A percentile compares a stretch with the other conserved stretches of the same genome.
These are phyloP conservation scores for Polyommatus iphigenia DNA, from an alignment of 2,888 invertebrate species.

Conservation along the genomic window DNA sequence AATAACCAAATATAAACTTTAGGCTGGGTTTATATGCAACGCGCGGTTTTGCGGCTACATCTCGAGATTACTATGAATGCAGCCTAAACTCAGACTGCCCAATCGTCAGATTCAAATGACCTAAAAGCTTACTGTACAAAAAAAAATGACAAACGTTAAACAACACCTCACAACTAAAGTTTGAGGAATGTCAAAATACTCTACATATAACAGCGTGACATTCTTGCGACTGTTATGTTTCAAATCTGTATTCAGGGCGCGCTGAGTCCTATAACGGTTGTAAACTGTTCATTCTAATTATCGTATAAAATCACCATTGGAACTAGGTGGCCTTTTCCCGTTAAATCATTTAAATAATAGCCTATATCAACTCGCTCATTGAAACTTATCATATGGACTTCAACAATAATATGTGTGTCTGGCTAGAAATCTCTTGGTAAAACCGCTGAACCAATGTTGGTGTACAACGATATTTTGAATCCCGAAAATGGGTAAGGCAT, in stretches of 20 bases:
- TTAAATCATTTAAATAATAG: conserved; percentile 11
- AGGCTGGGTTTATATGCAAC: no score
- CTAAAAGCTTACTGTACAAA: no score
- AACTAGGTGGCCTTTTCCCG: conserved; percentile 11
- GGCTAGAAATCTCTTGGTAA: no score
- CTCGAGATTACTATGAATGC: no score
- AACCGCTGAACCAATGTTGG: no score
- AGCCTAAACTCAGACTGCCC: no score
- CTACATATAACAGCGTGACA: conserved; percentile 5
- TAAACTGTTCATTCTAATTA: conserved; percentile 20
- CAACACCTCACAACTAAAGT: not conserved
- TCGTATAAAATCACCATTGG: conserved; percentile 14
- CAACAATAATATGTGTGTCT: not conserved
- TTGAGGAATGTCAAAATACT: not conserved
- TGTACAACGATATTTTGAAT: no score
- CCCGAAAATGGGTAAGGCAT: no score
- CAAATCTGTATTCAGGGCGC: conserved; percentile 33
- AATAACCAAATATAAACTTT: no score
- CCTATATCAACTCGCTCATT: not conserved
- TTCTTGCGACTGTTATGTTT: not conserved
- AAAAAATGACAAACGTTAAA: no score
- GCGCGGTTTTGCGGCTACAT: no score
- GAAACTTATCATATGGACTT: not conserved
- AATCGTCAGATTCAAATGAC: no score
- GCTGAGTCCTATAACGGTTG: conserved; percentile 33